Evolutionary conservation across 2,113 vertebrate genomes (phyloP), one percentile per base, ranked within the genome.

Genomic region (Anarrhichthys ocellatus): DNA sequence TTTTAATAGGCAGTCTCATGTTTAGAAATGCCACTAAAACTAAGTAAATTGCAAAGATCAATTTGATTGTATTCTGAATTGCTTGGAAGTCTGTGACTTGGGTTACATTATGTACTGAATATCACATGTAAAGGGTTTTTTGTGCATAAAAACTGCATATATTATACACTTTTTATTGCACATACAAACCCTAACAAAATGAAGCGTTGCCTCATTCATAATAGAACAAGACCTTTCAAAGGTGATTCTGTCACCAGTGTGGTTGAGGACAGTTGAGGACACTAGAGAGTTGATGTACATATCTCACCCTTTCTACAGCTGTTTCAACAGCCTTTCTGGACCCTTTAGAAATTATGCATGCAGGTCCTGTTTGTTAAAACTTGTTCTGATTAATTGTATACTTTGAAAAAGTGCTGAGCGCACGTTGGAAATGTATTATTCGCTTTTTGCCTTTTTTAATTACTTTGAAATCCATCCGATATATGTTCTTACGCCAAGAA

Each of bases 371-470:
- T 96, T 95, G 95, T 94, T 93, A 91, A 91, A 77, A 88, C 85
- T 93, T 95, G 91, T 92, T 95, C 93, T 94, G 91, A 91, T 89
- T 93, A 93, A 95, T 93, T 92, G 92, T 89, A 95, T 90, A 92
- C 92, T 92, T 95, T 91, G 22, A 91, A 92, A 63, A 75, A 84
- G 91, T 93, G 92, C 92, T 81, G 56, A 74, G 74, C 87, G 92
- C 92, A 94, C 92, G 88, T 90, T 74, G 89, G 92, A 95, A 94
- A 93, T 88, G 93, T 94, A 93, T 94, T 93, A 90, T 92, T 93
- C 93, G 94, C 95, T 94, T 95, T 96, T 93, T 91, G 87, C 87
- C 85, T 91, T 91, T 90, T 61, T 90, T 92, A 84, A 85, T 94
- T 94, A 86, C 90, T 93, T 92, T 94, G 54, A 96, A 95, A 94